Base-by-base conservation (phyloP, 1,140 invertebrate species). In the Zaprionus tsacasi region DNA sequence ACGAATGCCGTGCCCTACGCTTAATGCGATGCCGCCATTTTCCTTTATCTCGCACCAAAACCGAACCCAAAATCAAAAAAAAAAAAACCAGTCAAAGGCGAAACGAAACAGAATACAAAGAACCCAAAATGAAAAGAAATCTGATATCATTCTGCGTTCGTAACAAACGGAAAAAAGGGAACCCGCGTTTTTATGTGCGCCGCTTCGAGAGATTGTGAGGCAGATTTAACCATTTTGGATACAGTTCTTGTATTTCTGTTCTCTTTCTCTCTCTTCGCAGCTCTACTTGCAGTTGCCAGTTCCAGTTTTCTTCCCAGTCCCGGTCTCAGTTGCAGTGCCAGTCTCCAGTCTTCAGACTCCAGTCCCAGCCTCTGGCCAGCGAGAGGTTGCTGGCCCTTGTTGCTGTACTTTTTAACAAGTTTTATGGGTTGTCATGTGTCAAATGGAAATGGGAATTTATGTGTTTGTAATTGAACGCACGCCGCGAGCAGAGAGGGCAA, bases 351-450 rank as follows among this genome's bases (percentile, higher is more conserved):
- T 21, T 21, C 21, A 21, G 21, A 1, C 21, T 21, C 2, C 21
- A 21, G 21, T 21, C 21, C 5, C 30, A 33, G 30, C 30, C 30
- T 33, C 30, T 7, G 30, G 21, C 21, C 21, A 79, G 66, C 70
- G 60, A 58, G 64, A 77, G 83, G 77, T 75, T 80, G 56, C 65
- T 76, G 69, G 64, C 78, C 69, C 83, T 87, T 83, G 75, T 89
- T 81, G 78, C 70, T 72, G 83, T 83, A 89, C 83, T 86, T 90
- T 91, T 90, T 85, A 90, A 90, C 86, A 76, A 81, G 80, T 91
- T 91, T 91, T 91, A 91, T 91, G 80, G 82, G 78, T 87, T 91
- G 90, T 91, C 90, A 91, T 91, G 90, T 91, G 90, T 91, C 90
- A 91, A 90, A 91, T 91, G 90, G 86, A 91, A 91, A 90, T 87